Conservation (phyloP, 2,888 invertebrate species). For the Corythucha ciliata region DNA sequence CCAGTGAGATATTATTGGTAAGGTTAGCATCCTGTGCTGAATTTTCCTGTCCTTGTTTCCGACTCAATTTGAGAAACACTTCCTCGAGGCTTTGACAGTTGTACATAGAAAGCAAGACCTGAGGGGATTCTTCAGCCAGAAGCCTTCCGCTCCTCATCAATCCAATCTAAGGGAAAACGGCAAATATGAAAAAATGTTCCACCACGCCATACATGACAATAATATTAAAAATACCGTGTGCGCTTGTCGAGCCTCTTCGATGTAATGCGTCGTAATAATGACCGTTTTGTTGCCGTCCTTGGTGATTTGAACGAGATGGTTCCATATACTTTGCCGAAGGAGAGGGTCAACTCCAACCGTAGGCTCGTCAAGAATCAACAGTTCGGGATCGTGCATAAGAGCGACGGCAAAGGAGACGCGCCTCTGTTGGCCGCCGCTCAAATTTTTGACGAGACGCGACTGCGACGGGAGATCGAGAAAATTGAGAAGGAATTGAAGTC, state of each 20-base stretch:
- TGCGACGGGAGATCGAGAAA: conserved; percentile 84
- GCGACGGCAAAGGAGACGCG: conserved; percentile 87
- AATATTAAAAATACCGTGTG: conserved; percentile 54
- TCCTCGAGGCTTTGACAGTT: conserved; percentile 78
- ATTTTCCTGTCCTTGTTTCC: conserved; percentile 52
- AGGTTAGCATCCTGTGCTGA: conserved; percentile 51
- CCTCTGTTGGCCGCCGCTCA: conserved; percentile 81
- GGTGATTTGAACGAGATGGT: conserved; percentile 81
- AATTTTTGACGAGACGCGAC: conserved; percentile 67
- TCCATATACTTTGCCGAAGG: conserved; percentile 87
- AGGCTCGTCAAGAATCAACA: conserved; percentile 84
- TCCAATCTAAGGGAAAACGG: conserved; percentile 60
- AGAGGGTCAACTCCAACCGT: conserved; percentile 89
- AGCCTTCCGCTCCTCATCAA: conserved; percentile 86
- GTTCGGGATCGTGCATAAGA: conserved; percentile 83
- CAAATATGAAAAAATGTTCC: conserved; percentile 20
- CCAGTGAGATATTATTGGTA: conserved; percentile 65
- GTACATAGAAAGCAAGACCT: conserved; percentile 71
- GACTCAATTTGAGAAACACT: conserved; percentile 81
- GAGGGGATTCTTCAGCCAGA: conserved; percentile 83
- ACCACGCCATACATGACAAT: not conserved
- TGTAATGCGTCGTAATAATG: conserved; percentile 87
- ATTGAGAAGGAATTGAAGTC: conserved; percentile 75
- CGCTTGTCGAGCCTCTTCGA: conserved; percentile 87
- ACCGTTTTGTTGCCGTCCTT: conserved; percentile 85